Percentiles rank a stretch among this genome's conserved stretches.
These are phyloP conservation scores for Andrena camellia DNA, from an alignment of 2,888 invertebrate genomes.

Conservation along the genomic window DNA sequence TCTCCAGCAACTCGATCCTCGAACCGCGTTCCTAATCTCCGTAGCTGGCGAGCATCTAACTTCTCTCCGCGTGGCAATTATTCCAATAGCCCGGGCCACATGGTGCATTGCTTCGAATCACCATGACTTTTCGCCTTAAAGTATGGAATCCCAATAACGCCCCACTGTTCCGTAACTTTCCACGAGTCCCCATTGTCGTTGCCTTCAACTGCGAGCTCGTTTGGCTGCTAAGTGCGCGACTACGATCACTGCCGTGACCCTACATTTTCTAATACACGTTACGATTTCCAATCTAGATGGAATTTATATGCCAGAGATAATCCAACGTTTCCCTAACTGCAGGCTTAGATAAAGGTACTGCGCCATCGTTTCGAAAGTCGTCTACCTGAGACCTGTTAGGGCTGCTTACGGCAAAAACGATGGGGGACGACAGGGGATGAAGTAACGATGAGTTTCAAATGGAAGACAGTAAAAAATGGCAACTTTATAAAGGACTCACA, in stretches of 20 bases:
- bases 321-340: too few species aligned
- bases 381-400: too few species aligned
- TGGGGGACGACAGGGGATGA: too few species aligned
- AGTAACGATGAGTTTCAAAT: too few species aligned
- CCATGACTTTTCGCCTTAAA: conserved; percentile 16
- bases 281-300: too few species aligned
- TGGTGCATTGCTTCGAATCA: not conserved
- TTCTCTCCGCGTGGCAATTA: conserved; percentile 27
- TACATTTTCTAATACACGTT: not conserved
- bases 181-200: not conserved
- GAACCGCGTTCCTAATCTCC: not conserved
- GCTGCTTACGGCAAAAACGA: too few species aligned
- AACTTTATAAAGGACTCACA: too few species aligned
- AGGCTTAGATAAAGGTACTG: too few species aligned
- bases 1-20: conserved; percentile 18
- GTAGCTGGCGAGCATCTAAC: conserved; percentile 20
- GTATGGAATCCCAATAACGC: conserved; percentile 21
- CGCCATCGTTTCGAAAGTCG: too few species aligned
- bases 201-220: not conserved
- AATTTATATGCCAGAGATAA: too few species aligned
- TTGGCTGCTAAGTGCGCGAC: not conserved
- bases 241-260: not conserved
- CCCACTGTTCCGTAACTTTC: conserved; percentile 11
- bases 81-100: conserved; percentile 12
- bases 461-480: too few species aligned